Evolutionary conservation across 2,888 invertebrate species (phyloP).

Genomic region (Anaspis maculata): DNA sequence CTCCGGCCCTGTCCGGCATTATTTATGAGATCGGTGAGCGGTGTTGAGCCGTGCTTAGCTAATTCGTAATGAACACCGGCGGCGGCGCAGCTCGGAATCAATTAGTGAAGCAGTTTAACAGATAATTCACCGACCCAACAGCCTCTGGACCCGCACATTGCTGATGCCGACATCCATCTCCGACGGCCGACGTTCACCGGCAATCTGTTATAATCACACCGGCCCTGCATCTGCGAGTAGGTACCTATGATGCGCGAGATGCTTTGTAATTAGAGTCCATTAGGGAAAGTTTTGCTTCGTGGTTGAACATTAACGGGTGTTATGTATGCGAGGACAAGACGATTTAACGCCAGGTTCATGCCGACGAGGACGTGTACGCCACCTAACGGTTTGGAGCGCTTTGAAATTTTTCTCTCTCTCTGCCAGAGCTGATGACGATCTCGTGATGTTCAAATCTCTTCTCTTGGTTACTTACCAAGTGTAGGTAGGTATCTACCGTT

Average conservation of each 20-base stretch:
- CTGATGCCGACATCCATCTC: constrained; percentile 9
- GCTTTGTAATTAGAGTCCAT: constrained; percentile 4
- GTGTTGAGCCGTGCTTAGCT: constrained; percentile 20
- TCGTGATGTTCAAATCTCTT: no score
- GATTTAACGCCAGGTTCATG: no score
- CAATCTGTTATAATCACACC: constrained; percentile 11
- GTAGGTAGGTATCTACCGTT: no score
- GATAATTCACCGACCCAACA: constrained; percentile 18
- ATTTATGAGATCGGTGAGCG: constrained; percentile 15
- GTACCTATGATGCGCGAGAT: not conserved
- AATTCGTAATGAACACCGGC: constrained; percentile 20
- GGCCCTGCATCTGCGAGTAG: not conserved
- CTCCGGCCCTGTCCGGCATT: constrained; percentile 11
- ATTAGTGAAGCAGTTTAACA: constrained; percentile 20
- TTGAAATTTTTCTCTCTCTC: no score
- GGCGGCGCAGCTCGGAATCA: constrained; percentile 18
- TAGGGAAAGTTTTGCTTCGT: constrained; percentile 1
- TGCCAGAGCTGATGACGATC: no score
- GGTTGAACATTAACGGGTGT: no score
- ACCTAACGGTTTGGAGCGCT: no score
- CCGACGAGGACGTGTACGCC: no score
- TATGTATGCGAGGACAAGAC: no score
- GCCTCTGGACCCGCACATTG: constrained; percentile 10
- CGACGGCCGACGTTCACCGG: constrained; percentile 5
- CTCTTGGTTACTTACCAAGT: no score